Evolutionary conservation across 2,888 invertebrate species (phyloP), one percentile per base, ranked within the genome.

Genomic region (Carcina quercana): DNA sequence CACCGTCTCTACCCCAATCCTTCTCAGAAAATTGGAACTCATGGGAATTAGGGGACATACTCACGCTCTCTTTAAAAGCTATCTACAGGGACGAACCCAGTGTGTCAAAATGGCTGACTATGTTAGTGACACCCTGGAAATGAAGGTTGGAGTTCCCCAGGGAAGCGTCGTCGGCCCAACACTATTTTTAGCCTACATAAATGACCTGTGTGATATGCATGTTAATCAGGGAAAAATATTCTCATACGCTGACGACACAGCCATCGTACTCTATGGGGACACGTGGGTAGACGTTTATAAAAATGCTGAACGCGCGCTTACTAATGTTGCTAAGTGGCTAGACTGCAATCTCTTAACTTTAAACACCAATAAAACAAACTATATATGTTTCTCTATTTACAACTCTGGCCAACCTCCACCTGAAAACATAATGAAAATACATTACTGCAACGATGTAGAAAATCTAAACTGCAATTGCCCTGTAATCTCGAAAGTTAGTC

Each of bases 211-310:
- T 30, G 32, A 31, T 28, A 28, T 28, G 19, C 10, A 30, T 21
- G 30, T 32, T 12, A 21, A 25, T 12, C 13, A 36, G 14, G 37
- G 22, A 1, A 32, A 29, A 8, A 35, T 36, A n/a, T 22, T 41
- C n/a, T 35, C 28, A 20, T 44, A 35, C 25, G 34, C 43, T 3
- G 41, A 41, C 26, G 38, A 41, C 8, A 36, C 36, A 2, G 38
- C 29, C 1, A 10, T 39, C 10, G 19, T 38, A 1, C 42, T 37
- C 15, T 10, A 27, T 22, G 42, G 22, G 1, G 10, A 7, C 1
- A 29, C 35, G 1, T 43, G 40, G 40, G 4, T 28, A 5, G 31
- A 28, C 7, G 30, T 22, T 3, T 30, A 27, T 11, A 3, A 7
- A 8, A 22, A 12, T 8, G 33, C 39, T 1, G 28, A 44, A 19